These are phyloP conservation scores for Orycteropus afer DNA, from an alignment of 2,113 vertebrate species.

Conservation along the genomic window DNA sequence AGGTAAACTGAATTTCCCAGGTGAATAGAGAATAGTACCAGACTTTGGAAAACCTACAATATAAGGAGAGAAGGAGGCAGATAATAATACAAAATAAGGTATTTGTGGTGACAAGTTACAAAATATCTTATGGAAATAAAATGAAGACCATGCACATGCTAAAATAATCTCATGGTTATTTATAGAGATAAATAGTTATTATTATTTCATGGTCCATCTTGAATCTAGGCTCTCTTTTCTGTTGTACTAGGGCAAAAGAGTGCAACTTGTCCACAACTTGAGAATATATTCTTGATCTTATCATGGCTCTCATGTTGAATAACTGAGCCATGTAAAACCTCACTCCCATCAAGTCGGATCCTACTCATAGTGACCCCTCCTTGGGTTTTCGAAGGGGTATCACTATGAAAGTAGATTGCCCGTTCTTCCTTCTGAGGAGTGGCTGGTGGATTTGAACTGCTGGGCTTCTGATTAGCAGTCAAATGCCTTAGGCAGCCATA, in stretches of 20 bases:
- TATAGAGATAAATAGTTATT: background rate
- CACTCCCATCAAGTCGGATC: too few relatives aligned
- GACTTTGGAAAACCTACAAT: background rate
- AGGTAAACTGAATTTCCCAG: background rate
- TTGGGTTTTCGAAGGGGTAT: too few relatives aligned
- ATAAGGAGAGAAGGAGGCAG: background rate
- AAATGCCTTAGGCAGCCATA: too few relatives aligned
- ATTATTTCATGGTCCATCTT: background rate
- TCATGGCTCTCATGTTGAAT: background rate
- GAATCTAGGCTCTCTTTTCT: background rate
- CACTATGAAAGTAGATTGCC: too few relatives aligned
- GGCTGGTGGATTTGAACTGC: too few relatives aligned
- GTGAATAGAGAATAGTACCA: background rate
- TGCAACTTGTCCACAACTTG: background rate
- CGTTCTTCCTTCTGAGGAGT: too few relatives aligned
- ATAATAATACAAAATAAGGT: background rate
- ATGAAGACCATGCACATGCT: background rate
- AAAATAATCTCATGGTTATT: background rate
- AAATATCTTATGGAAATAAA: background rate
- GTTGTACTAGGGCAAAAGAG: background rate
- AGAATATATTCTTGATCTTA: background rate
- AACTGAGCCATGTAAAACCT: too few relatives aligned
- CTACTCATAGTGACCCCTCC: too few relatives aligned
- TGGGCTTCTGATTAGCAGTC: too few relatives aligned
- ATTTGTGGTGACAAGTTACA: background rate